Evolutionary conservation across 1,140 invertebrate genomes (phyloP).

Genomic region (Eueides isabella): DNA sequence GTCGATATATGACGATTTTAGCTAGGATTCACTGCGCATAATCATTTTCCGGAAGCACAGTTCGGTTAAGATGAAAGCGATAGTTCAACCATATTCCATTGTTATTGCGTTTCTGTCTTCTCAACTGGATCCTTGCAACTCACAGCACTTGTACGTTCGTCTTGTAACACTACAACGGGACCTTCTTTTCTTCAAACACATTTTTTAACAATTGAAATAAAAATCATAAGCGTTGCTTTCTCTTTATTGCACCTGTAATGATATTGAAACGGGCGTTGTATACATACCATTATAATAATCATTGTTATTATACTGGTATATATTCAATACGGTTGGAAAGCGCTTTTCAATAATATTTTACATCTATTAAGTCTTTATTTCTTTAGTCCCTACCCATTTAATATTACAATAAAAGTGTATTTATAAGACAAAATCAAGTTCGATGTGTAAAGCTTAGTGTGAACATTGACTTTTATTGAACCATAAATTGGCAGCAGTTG

Average conservation of each 20-base stretch:
- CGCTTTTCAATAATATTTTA: slow-evolving; percentile 44
- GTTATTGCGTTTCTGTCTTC: slow-evolving; percentile 65
- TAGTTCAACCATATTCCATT: slow-evolving; percentile 80
- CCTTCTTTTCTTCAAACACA: slow-evolving; percentile 74
- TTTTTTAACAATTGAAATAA: slow-evolving; percentile 68
- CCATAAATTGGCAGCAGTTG: slow-evolving; percentile 35
- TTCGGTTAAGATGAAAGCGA: slow-evolving; percentile 44
- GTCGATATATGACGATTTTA: slow-evolving; percentile 25
- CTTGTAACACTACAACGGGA: slow-evolving; percentile 58
- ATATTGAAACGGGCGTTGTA: slow-evolving; percentile 45
- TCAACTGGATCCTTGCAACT: slow-evolving; percentile 67
- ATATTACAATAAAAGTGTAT: neutral
- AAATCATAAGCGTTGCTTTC: slow-evolving; percentile 57
- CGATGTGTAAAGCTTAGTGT: slow-evolving; percentile 27
- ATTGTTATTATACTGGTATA: slow-evolving; percentile 46
- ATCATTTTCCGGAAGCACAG: slow-evolving; percentile 67
- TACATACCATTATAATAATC: slow-evolving; percentile 46
- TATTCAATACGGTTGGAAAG: slow-evolving; percentile 60
- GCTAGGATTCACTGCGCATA: slow-evolving; percentile 56
- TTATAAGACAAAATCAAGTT: slow-evolving; percentile 13
- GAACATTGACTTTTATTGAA: slow-evolving; percentile 37
- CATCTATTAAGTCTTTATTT: slow-evolving; percentile 18
- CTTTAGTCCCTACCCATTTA: neutral
- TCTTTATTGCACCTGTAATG: slow-evolving; percentile 59
- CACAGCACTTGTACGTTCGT: slow-evolving; percentile 70